These are phyloP conservation scores for Falco naumanni DNA, from an alignment of 2,797 vertebrate species.

Conservation along the genomic window DNA sequence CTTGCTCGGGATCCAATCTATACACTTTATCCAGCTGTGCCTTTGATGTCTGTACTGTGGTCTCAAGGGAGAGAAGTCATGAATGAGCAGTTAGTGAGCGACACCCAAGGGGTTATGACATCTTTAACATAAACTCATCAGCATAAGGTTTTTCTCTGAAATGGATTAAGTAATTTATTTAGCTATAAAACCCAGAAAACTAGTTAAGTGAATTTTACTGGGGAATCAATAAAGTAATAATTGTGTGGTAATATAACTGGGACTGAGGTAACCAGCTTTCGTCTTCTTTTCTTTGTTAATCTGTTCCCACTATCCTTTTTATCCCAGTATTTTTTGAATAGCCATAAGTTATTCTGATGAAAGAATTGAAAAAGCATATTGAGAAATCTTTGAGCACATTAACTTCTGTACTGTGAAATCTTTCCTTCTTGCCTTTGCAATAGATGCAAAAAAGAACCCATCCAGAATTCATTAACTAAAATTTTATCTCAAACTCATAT, in stretches of 20 bases:
- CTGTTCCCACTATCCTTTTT: neutral
- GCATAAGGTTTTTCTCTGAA: slow-evolving; percentile 54
- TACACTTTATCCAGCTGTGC: slow-evolving; percentile 62
- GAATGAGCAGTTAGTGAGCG: slow-evolving; percentile 38
- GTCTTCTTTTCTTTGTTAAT: neutral
- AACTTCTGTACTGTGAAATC: slow-evolving; percentile 31
- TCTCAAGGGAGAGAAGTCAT: slow-evolving; percentile 6
- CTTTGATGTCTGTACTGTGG: slow-evolving; percentile 55
- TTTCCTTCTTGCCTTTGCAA: slow-evolving; percentile 26
- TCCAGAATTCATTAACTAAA: slow-evolving; percentile 56
- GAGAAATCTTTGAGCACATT: slow-evolving; percentile 14
- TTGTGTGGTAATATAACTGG: slow-evolving; percentile 10
- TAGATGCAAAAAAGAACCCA: neutral
- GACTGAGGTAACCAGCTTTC: slow-evolving; percentile 26
- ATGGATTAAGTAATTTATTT: slow-evolving; percentile 83
- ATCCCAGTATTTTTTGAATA: slow-evolving; percentile 11
- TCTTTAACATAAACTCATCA: slow-evolving; percentile 62
- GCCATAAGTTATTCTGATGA: slow-evolving; percentile 7
- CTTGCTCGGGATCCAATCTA: slow-evolving; percentile 1
- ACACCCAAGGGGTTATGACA: slow-evolving; percentile 56
- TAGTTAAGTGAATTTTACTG: slow-evolving; percentile 82
- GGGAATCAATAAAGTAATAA: slow-evolving; percentile 81
- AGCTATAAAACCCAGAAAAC: slow-evolving; percentile 79
- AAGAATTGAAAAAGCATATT: neutral
- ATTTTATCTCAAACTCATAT: slow-evolving; percentile 29